Conservation (phyloP, 1,140 invertebrate species). For the Drosophila pruinosa region DNA sequence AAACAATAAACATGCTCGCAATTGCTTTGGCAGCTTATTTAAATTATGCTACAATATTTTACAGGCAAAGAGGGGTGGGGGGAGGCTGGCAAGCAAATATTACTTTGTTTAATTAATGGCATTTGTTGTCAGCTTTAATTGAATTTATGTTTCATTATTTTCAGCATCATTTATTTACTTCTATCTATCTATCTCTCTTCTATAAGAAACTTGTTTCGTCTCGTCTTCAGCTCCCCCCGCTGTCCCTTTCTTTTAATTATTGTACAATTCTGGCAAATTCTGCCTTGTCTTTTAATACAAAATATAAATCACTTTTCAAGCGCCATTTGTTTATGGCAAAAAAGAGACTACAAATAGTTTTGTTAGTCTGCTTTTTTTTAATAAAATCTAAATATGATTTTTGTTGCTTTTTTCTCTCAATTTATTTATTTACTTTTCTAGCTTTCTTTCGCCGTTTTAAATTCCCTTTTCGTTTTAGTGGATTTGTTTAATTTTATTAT, state of each 20-base stretch:
- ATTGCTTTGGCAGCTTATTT: constrained; percentile 12
- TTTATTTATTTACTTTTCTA: too few species aligned
- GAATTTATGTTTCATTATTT: constrained; percentile 23
- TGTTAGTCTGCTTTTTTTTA: too few species aligned
- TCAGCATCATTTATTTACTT: constrained; percentile 16
- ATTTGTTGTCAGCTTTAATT: constrained; percentile 34
- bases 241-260: not conserved
- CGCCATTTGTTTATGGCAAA: too few species aligned
- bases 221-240: not conserved
- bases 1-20: constrained; percentile 16
- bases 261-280: too few species aligned
- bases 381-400: too few species aligned
- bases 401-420: too few species aligned
- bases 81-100: not conserved
- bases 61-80: not conserved
- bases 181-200: not conserved
- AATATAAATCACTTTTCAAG: too few species aligned
- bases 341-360: too few species aligned
- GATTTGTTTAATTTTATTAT: too few species aligned
- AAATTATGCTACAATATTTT: constrained; percentile 8
- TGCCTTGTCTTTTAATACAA: not conserved
- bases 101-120: constrained; percentile 30
- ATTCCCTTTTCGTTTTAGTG: too few species aligned
- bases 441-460: too few species aligned
- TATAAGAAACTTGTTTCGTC: not conserved